Evolutionary conservation across 2,888 invertebrate species (phyloP).

Genomic region (Nineta flava): DNA sequence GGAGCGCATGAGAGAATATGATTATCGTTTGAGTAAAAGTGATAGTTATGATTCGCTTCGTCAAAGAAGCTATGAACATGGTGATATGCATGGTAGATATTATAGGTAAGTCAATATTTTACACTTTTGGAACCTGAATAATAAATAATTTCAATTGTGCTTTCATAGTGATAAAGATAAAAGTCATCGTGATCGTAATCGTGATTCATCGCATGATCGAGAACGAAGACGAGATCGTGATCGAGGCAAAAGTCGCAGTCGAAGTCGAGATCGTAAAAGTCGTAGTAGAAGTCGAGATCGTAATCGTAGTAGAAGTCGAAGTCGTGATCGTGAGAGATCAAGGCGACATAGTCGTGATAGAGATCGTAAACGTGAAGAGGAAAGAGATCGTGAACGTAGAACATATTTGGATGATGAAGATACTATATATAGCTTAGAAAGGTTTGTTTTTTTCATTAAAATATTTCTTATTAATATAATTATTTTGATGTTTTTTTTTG

Average conservation of each 20-base stretch:
- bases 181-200: slow-evolving; percentile 1
- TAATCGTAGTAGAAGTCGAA: slow-evolving; percentile 9
- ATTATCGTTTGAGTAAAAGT: neutral
- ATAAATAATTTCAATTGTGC: neutral
- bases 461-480: too few relatives aligned
- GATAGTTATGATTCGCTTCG: neutral
- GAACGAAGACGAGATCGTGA: neutral
- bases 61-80: neutral
- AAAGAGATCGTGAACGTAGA: slow-evolving; percentile 19
- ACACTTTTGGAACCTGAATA: neutral
- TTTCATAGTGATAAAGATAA: neutral
- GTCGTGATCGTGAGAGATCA: slow-evolving; percentile 19
- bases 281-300: slow-evolving; percentile 14
- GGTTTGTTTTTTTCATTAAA: neutral
- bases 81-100: neutral
- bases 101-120: neutral
- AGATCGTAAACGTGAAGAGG: slow-evolving; percentile 23
- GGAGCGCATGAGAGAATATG: neutral
- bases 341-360: slow-evolving; percentile 17
- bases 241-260: neutral
- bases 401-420: slow-evolving; percentile 13
- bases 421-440: slow-evolving; percentile 3
- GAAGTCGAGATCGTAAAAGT: slow-evolving; percentile 3
- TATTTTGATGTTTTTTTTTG: too few relatives aligned
- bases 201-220: slow-evolving; percentile 4